Evolutionary conservation across 1,140 invertebrate species (phyloP).

Genomic region (Alviniconcha marisindica): DNA sequence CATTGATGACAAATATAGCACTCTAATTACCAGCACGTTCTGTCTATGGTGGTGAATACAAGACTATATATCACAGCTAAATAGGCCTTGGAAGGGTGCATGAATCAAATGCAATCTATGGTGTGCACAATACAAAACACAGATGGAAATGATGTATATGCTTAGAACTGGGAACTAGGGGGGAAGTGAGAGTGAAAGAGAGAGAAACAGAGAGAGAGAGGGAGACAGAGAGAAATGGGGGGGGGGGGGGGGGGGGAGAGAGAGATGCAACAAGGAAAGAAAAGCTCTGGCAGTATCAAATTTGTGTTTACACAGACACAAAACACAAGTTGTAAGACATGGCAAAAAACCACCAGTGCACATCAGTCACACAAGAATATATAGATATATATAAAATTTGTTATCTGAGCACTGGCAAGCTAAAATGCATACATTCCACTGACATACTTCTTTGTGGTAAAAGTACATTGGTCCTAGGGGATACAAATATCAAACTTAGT

Average conservation of each 20-base stretch:
- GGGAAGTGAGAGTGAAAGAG: too few species aligned
- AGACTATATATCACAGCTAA: slow-evolving; percentile 41
- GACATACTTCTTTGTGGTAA: slow-evolving; percentile 6
- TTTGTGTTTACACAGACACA: slow-evolving; percentile 16
- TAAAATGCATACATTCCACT: slow-evolving; percentile 11
- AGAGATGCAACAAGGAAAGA: neutral
- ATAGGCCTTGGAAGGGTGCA: slow-evolving; percentile 41
- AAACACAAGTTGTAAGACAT: neutral
- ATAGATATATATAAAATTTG: slow-evolving; percentile 27
- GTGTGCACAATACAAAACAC: neutral
- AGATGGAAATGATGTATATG: too few species aligned
- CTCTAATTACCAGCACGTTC: slow-evolving; percentile 18
- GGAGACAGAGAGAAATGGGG: neutral
- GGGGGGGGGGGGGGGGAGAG: neutral
- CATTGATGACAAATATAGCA: slow-evolving; percentile 17
- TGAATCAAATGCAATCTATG: slow-evolving; percentile 39
- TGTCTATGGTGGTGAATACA: slow-evolving; percentile 29
- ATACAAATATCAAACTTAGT: neutral
- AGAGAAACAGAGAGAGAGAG: neutral
- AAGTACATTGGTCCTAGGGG: slow-evolving; percentile 34
- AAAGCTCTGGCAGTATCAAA: neutral
- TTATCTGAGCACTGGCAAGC: slow-evolving; percentile 34
- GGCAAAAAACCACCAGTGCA: slow-evolving; percentile 26
- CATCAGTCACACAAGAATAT: neutral
- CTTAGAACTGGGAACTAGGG: too few species aligned